Conservation (phyloP, 2,113 vertebrate genomes). For the Gasterosteus aculeatus region DNA sequence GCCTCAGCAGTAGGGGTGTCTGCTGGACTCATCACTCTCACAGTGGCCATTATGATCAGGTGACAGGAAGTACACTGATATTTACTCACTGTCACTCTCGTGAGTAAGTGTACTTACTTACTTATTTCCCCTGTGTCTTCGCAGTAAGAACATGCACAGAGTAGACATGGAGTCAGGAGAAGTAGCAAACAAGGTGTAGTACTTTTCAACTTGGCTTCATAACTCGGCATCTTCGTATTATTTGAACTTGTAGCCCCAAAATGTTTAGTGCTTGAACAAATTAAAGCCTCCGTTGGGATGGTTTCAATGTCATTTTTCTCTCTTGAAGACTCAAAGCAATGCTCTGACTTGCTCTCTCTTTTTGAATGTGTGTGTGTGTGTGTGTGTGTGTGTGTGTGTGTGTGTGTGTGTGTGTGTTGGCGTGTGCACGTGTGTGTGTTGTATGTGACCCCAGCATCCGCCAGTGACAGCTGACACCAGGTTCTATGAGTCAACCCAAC, state of each 20-base stretch:
- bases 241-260: neutral
- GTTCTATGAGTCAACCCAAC: constrained; percentile 73
- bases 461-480: constrained; percentile 70
- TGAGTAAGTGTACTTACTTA: too few relatives aligned
- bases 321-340: neutral
- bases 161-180: constrained; percentile 74
- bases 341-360: neutral
- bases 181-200: constrained; percentile 69
- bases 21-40: constrained; percentile 82
- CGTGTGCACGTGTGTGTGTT: constrained; percentile 30
- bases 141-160: constrained; percentile 84
- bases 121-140: constrained; percentile 2
- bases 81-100: neutral
- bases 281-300: neutral
- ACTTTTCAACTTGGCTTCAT: neutral
- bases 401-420: constrained; percentile 8
- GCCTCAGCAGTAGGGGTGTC: constrained; percentile 82
- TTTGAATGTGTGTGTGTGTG: constrained; percentile 1
- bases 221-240: neutral
- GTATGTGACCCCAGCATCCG: constrained; percentile 53
- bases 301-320: neutral
- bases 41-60: constrained; percentile 84
- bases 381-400: constrained; percentile 24
- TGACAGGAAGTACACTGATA: constrained; percentile 45
- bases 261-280: neutral